Evolutionary conservation across 2,113 vertebrate genomes (phyloP), one percentile per base, ranked within the genome.

Genomic region (Ciconia boyciana): DNA sequence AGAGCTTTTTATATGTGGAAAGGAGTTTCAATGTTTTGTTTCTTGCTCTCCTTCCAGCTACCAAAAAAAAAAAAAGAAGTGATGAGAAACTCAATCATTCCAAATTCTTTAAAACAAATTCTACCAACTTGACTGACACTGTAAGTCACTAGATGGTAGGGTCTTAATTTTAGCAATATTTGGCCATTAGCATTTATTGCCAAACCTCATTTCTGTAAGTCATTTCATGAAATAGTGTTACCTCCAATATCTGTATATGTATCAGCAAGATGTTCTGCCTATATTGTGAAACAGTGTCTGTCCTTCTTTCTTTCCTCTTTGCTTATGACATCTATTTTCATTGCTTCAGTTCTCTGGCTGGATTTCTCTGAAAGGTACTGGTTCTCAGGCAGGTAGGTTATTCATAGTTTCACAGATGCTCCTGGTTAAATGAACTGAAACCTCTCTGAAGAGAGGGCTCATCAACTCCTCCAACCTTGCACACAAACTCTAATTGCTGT

Each of bases 381-480:
- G 32, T 87, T 90, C 44, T 79, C 46, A 92, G 92, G 83, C 54
- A 94, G 82, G 66, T 96, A 62, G 54, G 83, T 97, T 89, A 68
- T 91, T 87, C 74, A 61, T 51, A 96, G 76, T 97, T 93, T 95
- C 77, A 89, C 90, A 96, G 86, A 79, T 96, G 77, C 55, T 96
- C 44, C 52, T 79, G 51, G 70, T 95, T 97, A 97, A 98, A 97
- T 97, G 89, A 96, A 92, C 83, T 86, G 88, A 96, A 96, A 92
- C 79, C n/a, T 95, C 55, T 87, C 55, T 75, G 79, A 94, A 97
- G 87, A 94, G 71, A 95, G 80, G 89, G 54, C 76, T 93, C 72
- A 81, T 96, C 64, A 93, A 44, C 52, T 94, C 58, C 62, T 75
- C 91, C 88, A 93, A 5, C 54, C 76, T 96, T 95, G 44, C 83